Evolutionary conservation across 2,888 invertebrate species (phyloP).

Genomic region (Melanostoma mellinum): DNA sequence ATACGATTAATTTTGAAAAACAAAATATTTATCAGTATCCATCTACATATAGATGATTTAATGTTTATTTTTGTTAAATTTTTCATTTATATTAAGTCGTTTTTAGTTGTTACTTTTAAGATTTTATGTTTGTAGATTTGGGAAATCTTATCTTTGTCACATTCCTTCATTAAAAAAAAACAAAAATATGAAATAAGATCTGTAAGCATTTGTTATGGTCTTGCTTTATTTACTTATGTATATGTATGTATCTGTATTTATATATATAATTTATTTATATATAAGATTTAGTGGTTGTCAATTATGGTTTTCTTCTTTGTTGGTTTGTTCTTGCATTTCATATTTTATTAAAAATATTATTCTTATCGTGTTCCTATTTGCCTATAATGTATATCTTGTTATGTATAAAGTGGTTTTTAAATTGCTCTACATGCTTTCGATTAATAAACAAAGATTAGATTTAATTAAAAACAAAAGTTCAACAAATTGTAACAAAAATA

Average conservation of each 20-base stretch:
- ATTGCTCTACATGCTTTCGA: not conserved
- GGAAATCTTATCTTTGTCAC: constrained; percentile 50
- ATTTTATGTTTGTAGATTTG: constrained; percentile 22
- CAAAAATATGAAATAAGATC: constrained; percentile 1
- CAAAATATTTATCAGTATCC: constrained; percentile 74
- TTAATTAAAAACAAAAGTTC: constrained; percentile 51
- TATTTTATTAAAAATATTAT: constrained; percentile 44
- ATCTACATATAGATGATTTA: constrained; percentile 78
- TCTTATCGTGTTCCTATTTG: constrained; percentile 65
- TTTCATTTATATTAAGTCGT: constrained; percentile 31
- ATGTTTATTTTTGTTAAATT: constrained; percentile 38
- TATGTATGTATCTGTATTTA: constrained; percentile 21
- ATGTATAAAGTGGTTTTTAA: constrained; percentile 39
- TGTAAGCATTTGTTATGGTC: constrained; percentile 23
- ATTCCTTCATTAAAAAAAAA: constrained; percentile 23
- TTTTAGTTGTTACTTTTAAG: constrained; percentile 37
- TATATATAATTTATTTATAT: constrained; percentile 45
- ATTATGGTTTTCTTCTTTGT: constrained; percentile 20
- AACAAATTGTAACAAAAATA: constrained; percentile 66
- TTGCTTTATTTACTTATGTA: not conserved
- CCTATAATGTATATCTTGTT: constrained; percentile 45
- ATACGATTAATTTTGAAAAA: constrained; percentile 75
- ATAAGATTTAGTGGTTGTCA: constrained; percentile 69
- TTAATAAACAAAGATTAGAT: constrained; percentile 17
- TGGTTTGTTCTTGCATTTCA: constrained; percentile 38